These are phyloP conservation scores for Nysson spinosus DNA, from an alignment of 2,888 invertebrate species.

Conservation along the genomic window DNA sequence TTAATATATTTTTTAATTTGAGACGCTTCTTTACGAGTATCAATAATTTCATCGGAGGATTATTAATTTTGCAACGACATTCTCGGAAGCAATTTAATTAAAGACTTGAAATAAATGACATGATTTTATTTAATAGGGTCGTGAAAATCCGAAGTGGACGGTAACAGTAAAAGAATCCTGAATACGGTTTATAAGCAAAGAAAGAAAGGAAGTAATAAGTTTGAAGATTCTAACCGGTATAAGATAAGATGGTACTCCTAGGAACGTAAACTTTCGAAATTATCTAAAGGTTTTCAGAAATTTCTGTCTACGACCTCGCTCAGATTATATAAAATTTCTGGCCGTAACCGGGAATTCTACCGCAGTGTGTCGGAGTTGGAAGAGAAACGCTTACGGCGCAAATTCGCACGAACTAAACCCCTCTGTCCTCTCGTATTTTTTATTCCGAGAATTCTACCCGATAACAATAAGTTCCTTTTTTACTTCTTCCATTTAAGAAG, in stretches of 20 bases:
- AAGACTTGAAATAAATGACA: too few species aligned
- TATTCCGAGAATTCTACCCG: slow-evolving; percentile 49
- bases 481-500: background rate
- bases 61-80: too few species aligned
- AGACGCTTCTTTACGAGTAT: too few species aligned
- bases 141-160: too few species aligned
- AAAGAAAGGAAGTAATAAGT: slow-evolving; percentile 27
- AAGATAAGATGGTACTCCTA: slow-evolving; percentile 25
- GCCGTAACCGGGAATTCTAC: slow-evolving; percentile 49
- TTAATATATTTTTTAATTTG: too few species aligned
- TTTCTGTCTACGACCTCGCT: slow-evolving; percentile 35
- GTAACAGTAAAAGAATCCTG: background rate
- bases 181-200: background rate
- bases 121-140: too few species aligned
- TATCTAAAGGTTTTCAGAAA: slow-evolving; percentile 42
- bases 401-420: slow-evolving; percentile 51
- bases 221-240: slow-evolving; percentile 10
- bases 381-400: slow-evolving; percentile 56
- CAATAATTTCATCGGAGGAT: too few species aligned
- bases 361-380: slow-evolving; percentile 27
- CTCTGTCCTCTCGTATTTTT: slow-evolving; percentile 46
- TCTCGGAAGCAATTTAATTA: too few species aligned
- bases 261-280: slow-evolving; percentile 27
- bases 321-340: slow-evolving; percentile 56
- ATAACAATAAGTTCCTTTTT: slow-evolving; percentile 41